phyloP scores from a whole-genome alignment of 1,140 invertebrate genomes.

The Acromyrmex echinatior region DNA sequence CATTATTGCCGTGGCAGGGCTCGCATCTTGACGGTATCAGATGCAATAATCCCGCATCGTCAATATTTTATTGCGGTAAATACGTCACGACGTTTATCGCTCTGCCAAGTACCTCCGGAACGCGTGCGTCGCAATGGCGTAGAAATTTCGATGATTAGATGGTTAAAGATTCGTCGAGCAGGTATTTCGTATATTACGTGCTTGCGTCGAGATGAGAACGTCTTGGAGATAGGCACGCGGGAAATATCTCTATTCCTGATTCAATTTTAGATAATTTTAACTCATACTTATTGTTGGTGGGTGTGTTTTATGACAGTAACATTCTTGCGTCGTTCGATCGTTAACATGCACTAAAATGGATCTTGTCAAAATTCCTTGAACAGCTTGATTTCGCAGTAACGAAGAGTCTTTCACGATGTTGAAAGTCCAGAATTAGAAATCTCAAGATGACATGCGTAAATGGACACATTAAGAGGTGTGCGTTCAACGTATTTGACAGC shows the following conservation, averaged over 20 bases:
- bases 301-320: not conserved
- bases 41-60: constrained; percentile 43
- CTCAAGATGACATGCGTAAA: not conserved
- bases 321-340: not conserved
- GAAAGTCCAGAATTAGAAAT: constrained; percentile 4
- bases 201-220: not conserved
- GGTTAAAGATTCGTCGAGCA: no score
- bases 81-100: constrained; percentile 48
- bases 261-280: not conserved
- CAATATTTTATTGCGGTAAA: constrained; percentile 55
- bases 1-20: constrained; percentile 16
- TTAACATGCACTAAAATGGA: not conserved
- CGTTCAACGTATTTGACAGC: not conserved
- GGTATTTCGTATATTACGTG: not conserved
- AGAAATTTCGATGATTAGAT: constrained; percentile 5
- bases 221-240: not conserved
- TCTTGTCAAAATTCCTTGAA: not conserved
- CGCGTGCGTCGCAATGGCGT: not conserved
- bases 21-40: constrained; percentile 40
- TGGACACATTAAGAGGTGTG: constrained; percentile 18
- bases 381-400: not conserved
- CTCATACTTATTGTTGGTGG: not conserved
- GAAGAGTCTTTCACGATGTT: not conserved
- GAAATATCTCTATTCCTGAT: not conserved
- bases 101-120: not conserved